A percentile compares a stretch with the other conserved stretches of the same genome.
phyloP scores from a whole-genome alignment of 2,797 vertebrate species.

The Carapus acus region DNA sequence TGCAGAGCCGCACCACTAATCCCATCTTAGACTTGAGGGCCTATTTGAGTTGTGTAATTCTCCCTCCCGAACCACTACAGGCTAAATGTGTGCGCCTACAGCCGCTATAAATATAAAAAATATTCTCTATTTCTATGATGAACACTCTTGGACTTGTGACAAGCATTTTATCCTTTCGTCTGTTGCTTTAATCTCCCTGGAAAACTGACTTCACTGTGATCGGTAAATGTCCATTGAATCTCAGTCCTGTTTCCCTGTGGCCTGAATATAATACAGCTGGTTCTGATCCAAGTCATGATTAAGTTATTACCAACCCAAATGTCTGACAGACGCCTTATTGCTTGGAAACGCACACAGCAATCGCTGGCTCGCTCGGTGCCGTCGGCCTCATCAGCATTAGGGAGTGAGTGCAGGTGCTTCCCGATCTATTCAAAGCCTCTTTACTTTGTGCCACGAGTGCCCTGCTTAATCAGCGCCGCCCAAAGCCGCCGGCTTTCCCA shows the following conservation, averaged over 20 bases:
- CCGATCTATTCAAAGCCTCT: slow-evolving; percentile 57
- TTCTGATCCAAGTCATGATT: too few relatives aligned
- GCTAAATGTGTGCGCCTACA: too few relatives aligned
- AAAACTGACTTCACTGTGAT: too few relatives aligned
- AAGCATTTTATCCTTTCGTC: too few relatives aligned
- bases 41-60: slow-evolving; percentile 65
- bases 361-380: slow-evolving; percentile 24
- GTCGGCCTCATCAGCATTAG: slow-evolving; percentile 38
- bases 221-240: too few relatives aligned
- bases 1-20: slow-evolving; percentile 63
- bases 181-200: too few relatives aligned
- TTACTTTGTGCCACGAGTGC: slow-evolving; percentile 47
- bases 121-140: too few relatives aligned
- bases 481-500: slow-evolving; percentile 46
- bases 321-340: not conserved
- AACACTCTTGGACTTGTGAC: too few relatives aligned
- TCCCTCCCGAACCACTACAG: slow-evolving; percentile 41
- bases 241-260: too few relatives aligned
- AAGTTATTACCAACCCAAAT: not conserved
- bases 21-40: slow-evolving; percentile 66
- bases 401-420: slow-evolving; percentile 44
- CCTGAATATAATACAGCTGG: too few relatives aligned
- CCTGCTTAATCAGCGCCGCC: slow-evolving; percentile 44
- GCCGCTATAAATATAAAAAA: too few relatives aligned
- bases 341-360: slow-evolving; percentile 2